Percentiles rank a stretch among this genome's conserved stretches.
These are phyloP conservation scores for Disparrhopalites patrizii DNA, from an alignment of 2,888 invertebrate genomes.

Conservation along the genomic window DNA sequence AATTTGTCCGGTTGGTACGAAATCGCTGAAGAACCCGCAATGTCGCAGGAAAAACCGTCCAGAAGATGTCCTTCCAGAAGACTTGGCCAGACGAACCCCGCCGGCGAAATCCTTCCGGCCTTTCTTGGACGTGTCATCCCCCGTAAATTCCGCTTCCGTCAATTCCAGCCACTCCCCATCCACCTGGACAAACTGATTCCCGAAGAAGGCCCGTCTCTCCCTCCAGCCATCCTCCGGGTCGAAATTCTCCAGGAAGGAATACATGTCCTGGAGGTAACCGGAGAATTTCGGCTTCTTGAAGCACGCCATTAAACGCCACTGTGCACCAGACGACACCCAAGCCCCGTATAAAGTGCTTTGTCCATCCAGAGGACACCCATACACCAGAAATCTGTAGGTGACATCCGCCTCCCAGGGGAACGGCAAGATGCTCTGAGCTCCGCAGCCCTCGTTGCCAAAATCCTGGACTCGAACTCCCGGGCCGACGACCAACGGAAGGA, in stretches of 20 bases:
- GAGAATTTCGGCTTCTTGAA: constrained; percentile 40
- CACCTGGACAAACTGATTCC: constrained; percentile 35
- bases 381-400: constrained; percentile 35
- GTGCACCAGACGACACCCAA: too few species aligned
- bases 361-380: constrained; percentile 28
- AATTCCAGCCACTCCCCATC: constrained; percentile 36
- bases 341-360: constrained; percentile 35
- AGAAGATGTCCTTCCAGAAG: neutral
- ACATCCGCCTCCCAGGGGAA: constrained; percentile 37
- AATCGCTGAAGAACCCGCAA: constrained; percentile 43
- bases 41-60: constrained; percentile 43
- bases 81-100: constrained; percentile 28
- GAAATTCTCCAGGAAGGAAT: constrained; percentile 46
- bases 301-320: constrained; percentile 44
- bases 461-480: constrained; percentile 36
- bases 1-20: constrained; percentile 25
- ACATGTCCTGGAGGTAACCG: constrained; percentile 27
- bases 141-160: constrained; percentile 34
- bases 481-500: constrained; percentile 31
- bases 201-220: constrained; percentile 35
- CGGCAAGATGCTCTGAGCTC: constrained; percentile 38
- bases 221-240: constrained; percentile 37
- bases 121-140: constrained; percentile 35
- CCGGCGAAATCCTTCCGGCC: constrained; percentile 38
- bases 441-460: constrained; percentile 44